A percentile compares a stretch with the other conserved stretches of the same genome.
Evolutionary conservation across 2,113 vertebrate species (phyloP).

Genomic region (Toxotes jaculatrix): DNA sequence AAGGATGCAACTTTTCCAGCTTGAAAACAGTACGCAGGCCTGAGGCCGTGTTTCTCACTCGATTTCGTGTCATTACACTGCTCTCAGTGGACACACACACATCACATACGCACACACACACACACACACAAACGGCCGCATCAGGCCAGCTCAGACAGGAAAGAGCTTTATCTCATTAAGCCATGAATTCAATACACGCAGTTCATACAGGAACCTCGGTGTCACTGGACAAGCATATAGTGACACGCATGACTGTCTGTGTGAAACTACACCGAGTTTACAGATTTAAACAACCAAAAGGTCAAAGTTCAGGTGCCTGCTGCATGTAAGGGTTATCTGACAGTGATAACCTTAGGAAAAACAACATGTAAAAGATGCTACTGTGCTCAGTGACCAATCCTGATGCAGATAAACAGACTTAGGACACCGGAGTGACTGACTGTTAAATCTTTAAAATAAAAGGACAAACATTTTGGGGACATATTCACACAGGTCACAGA

Average conservation of each 20-base stretch:
- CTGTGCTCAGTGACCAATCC: background rate
- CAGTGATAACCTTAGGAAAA: background rate
- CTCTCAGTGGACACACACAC: slow-evolving; percentile 16
- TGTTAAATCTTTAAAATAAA: background rate
- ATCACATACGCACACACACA: slow-evolving; percentile 20
- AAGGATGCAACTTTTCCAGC: background rate
- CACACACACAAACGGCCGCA: slow-evolving; percentile 1
- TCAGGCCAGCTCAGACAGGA: slow-evolving; percentile 30
- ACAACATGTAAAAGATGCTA: background rate
- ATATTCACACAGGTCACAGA: no score
- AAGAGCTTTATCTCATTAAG: slow-evolving; percentile 51
- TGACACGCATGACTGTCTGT: slow-evolving; percentile 21
- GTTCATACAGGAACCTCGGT: slow-evolving; percentile 42
- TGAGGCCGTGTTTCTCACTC: slow-evolving; percentile 5
- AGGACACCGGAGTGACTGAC: background rate
- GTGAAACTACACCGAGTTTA: background rate
- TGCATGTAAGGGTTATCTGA: background rate
- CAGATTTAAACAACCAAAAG: slow-evolving; percentile 1
- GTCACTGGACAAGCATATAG: slow-evolving; percentile 4
- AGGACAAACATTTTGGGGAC: no score
- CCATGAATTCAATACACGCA: slow-evolving; percentile 23
- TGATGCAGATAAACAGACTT: background rate
- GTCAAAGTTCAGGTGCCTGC: slow-evolving; percentile 35
- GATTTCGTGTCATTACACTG: slow-evolving; percentile 20
- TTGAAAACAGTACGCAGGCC: slow-evolving; percentile 2